Evolutionary conservation across 2,888 invertebrate genomes (phyloP).

Genomic region (Eugnorisma glareosa): DNA sequence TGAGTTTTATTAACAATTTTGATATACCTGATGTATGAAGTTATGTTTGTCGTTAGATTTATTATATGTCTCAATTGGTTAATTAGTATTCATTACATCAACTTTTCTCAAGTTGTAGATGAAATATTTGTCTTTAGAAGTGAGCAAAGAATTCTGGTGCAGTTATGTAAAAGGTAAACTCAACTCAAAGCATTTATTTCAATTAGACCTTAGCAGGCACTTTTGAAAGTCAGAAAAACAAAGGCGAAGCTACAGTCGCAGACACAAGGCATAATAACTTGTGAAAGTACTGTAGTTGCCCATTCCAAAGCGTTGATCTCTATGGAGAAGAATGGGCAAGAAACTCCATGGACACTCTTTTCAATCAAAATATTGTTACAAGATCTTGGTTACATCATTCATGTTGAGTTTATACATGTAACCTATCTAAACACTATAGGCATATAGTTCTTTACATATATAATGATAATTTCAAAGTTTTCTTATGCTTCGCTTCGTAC

Average conservation of each 20-base stretch:
- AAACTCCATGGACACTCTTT: too few species aligned
- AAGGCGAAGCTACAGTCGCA: too few species aligned
- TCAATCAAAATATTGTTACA: too few species aligned
- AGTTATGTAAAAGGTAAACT: not conserved
- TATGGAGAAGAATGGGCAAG: too few species aligned
- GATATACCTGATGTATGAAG: not conserved
- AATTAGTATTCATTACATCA: not conserved
- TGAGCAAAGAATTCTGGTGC: not conserved
- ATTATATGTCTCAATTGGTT: not conserved
- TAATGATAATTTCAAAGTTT: slow-evolving; percentile 12
- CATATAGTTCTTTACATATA: not conserved
- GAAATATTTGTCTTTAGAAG: not conserved
- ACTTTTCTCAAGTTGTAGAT: not conserved
- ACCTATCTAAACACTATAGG: not conserved
- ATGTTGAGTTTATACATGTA: too few species aligned
- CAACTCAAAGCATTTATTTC: too few species aligned
- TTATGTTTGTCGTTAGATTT: not conserved
- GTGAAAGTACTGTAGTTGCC: too few species aligned
- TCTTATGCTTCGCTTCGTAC: not conserved
- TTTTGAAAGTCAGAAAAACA: too few species aligned
- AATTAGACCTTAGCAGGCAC: too few species aligned
- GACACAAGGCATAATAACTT: too few species aligned
- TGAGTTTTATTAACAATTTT: slow-evolving; percentile 14
- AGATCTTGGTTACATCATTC: too few species aligned
- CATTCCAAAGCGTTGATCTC: too few species aligned